Conservation (phyloP, 2,797 vertebrate species). For the Aphelocoma californica region DNA sequence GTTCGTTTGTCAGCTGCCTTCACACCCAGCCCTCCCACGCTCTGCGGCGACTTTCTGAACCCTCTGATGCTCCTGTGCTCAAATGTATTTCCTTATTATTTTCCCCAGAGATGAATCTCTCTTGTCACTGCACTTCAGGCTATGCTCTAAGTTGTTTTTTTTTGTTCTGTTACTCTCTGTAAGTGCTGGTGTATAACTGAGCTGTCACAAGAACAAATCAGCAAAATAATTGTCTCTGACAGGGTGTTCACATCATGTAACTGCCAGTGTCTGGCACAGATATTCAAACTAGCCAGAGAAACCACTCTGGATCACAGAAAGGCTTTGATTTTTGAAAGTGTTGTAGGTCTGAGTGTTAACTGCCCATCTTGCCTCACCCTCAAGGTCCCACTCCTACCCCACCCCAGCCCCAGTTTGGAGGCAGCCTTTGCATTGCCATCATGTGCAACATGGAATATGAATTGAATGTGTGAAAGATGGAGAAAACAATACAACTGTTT, state of each 20-base stretch:
- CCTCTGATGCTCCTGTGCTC: slow-evolving; percentile 3
- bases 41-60: background rate
- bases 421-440: background rate
- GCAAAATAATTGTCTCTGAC: slow-evolving; percentile 38
- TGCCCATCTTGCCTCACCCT: background rate
- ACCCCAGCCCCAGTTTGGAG: background rate
- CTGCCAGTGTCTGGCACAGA: background rate
- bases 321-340: background rate
- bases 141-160: background rate
- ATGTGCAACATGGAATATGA: background rate
- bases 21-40: background rate
- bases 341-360: background rate
- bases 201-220: slow-evolving; percentile 31
- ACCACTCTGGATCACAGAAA: background rate
- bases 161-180: background rate
- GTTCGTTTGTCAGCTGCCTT: background rate
- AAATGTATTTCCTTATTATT: slow-evolving; percentile 27
- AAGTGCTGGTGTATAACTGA: slow-evolving; percentile 31
- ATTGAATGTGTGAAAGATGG: background rate
- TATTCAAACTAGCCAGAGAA: slow-evolving; percentile 18
- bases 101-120: background rate
- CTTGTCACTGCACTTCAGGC: slow-evolving; percentile 39
- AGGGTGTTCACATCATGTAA: background rate
- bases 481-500: background rate
- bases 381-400: background rate